A percentile compares a stretch with the other conserved stretches of the same genome.
Evolutionary conservation across 2,113 vertebrate species (phyloP).

Genomic region (Nibea albiflora): DNA sequence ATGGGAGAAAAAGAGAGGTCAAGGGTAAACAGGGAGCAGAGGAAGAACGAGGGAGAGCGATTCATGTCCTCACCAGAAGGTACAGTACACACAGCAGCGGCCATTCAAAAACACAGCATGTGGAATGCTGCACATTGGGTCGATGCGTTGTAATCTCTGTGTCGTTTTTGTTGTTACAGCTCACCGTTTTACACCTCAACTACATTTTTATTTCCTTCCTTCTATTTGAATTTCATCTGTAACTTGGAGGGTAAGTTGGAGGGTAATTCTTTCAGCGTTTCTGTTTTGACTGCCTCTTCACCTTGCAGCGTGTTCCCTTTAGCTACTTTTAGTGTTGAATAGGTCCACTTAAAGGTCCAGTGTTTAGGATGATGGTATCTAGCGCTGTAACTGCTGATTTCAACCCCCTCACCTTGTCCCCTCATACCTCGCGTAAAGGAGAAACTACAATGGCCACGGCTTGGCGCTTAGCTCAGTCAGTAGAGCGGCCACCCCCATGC

Average conservation of each 20-base stretch:
- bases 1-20: neutral
- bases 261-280: neutral
- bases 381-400: no score
- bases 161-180: neutral
- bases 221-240: neutral
- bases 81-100: neutral
- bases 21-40: neutral
- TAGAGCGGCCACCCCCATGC: no score
- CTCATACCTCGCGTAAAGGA: no score
- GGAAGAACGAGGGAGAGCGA: neutral
- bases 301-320: neutral
- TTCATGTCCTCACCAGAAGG: neutral
- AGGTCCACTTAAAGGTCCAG: neutral
- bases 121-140: neutral
- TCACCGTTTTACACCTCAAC: neutral
- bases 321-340: neutral
- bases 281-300: neutral
- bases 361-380: no score
- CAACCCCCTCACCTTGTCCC: no score
- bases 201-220: neutral
- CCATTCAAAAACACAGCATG: neutral
- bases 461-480: no score
- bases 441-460: no score
- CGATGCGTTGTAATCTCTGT: constrained; percentile 7
- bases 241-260: neutral